Evolutionary conservation across 2,797 vertebrate species (phyloP).

Genomic region (Schizothorax lantsangensis): DNA sequence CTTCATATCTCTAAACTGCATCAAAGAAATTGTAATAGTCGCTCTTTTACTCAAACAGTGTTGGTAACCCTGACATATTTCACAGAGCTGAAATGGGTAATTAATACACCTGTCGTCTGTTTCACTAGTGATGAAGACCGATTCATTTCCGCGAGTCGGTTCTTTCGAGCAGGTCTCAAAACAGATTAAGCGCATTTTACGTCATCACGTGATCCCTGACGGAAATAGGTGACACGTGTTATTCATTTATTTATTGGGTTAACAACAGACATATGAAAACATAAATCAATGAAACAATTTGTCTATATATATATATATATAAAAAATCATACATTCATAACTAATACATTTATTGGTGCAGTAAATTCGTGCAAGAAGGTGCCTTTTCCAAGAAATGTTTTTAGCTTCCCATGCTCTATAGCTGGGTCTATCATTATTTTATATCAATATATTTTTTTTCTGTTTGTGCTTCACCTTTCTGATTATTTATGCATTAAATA

Average conservation of each 20-base stretch:
- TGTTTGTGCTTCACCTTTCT: not conserved
- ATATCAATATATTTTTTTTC: not conserved
- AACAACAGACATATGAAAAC: not conserved
- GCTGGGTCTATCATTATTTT: not conserved
- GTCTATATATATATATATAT: not conserved
- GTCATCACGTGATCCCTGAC: not conserved
- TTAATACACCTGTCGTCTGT: not conserved
- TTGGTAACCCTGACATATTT: not conserved
- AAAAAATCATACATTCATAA: too few relatives aligned
- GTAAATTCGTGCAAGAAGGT: not conserved
- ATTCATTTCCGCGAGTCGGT: slow-evolving; percentile 7
- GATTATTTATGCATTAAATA: not conserved
- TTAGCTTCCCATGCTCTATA: not conserved
- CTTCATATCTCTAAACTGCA: slow-evolving; percentile 18
- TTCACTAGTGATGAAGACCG: not conserved
- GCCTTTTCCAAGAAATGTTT: not conserved
- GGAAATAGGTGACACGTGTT: not conserved
- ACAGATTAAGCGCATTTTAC: not conserved
- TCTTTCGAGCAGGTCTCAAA: not conserved
- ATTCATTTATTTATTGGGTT: not conserved
- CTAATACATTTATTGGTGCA: too few relatives aligned
- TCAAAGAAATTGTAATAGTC: too few relatives aligned
- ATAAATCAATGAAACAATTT: not conserved
- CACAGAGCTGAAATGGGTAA: not conserved
- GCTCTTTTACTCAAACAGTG: not conserved